Conservation (phyloP, 2,797 vertebrate genomes). For the Sardinella longiceps region DNA sequence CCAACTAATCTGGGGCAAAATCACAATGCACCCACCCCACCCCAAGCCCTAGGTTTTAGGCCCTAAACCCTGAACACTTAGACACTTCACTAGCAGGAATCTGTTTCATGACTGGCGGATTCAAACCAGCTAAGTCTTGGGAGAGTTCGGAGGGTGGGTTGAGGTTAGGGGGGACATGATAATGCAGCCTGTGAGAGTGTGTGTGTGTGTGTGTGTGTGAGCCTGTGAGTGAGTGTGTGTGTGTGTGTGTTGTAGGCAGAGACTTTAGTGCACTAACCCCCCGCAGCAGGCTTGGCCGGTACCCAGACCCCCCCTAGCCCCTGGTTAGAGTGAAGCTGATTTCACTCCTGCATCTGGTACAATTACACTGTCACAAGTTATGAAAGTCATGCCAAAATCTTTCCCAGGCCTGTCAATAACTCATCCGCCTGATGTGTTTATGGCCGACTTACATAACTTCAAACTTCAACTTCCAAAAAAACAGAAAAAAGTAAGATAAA, state of each 20-base stretch:
- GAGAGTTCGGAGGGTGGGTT: no score
- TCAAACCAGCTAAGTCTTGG: no score
- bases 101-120: no score
- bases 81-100: no score
- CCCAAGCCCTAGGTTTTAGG: no score
- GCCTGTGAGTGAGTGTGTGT: no score
- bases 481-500: not conserved
- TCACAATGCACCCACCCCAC: no score
- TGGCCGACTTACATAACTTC: not conserved
- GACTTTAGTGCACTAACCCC: not conserved
- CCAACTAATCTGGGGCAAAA: not conserved
- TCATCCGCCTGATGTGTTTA: not conserved
- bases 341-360: constrained; percentile 2
- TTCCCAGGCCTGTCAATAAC: constrained; percentile 5
- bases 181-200: no score
- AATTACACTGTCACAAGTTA: not conserved
- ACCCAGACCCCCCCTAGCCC: not conserved
- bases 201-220: no score
- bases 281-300: not conserved
- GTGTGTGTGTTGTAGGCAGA: no score
- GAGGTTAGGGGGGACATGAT: no score
- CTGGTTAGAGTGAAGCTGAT: not conserved
- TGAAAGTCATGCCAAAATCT: not conserved
- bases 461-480: not conserved
- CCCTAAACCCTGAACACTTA: no score